Evolutionary conservation across 2,888 invertebrate species (phyloP).

Genomic region (Watsonalla cultraria): DNA sequence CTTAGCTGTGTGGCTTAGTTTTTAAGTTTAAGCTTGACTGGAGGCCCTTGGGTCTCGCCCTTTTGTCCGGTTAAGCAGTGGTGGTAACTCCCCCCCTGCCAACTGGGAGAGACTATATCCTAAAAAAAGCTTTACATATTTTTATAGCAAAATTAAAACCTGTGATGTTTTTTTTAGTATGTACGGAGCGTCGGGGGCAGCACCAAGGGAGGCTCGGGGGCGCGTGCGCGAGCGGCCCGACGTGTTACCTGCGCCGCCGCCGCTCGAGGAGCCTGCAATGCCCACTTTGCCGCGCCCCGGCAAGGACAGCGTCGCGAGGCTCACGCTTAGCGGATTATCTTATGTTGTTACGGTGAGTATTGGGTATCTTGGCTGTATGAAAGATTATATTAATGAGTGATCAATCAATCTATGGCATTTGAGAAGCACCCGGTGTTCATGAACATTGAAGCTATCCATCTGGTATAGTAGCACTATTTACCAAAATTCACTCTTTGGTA

Average conservation of each 20-base stretch:
- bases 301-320: conserved; percentile 90
- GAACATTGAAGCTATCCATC: too few relatives aligned
- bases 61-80: too few relatives aligned
- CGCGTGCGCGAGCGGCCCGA: conserved; percentile 68
- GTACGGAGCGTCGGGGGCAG: conserved; percentile 77
- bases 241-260: conserved; percentile 66
- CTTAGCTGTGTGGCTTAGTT: too few relatives aligned
- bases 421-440: too few relatives aligned
- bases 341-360: conserved; percentile 89
- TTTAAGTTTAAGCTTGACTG: too few relatives aligned
- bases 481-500: too few relatives aligned
- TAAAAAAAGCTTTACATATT: too few relatives aligned
- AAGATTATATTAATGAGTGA: neutral
- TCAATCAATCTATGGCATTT: neutral
- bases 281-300: conserved; percentile 67
- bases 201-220: conserved; percentile 73
- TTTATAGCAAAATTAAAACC: neutral
- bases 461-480: too few relatives aligned
- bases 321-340: conserved; percentile 88
- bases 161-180: conserved; percentile 38
- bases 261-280: conserved; percentile 52
- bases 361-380: neutral
- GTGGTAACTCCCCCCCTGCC: too few relatives aligned
- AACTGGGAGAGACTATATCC: too few relatives aligned
- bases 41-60: too few relatives aligned